These are phyloP conservation scores for Aphyosemion australe DNA, from an alignment of 2,113 vertebrate species.

Conservation along the genomic window DNA sequence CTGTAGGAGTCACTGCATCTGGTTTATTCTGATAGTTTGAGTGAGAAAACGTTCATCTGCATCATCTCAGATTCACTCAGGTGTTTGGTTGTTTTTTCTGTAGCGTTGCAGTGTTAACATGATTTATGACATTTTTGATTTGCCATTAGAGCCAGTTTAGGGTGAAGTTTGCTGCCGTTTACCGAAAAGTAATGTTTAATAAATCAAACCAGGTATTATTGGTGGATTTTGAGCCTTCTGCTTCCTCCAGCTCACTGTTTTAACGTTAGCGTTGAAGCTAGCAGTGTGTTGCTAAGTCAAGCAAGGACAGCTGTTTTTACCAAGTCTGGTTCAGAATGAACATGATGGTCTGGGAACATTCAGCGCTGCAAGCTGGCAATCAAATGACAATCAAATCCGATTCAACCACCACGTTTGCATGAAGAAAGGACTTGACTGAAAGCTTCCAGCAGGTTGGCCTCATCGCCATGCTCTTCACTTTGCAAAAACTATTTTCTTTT, in stretches of 20 bases:
- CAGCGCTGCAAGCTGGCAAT: neutral
- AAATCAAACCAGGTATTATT: neutral
- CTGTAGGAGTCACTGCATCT: too few species aligned
- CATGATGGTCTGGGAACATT: neutral
- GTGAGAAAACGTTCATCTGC: too few species aligned
- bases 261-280: neutral
- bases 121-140: too few species aligned
- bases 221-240: neutral
- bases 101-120: too few species aligned
- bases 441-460: neutral
- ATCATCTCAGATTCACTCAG: too few species aligned
- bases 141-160: too few species aligned
- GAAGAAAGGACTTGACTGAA: neutral
- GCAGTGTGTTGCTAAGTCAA: neutral
- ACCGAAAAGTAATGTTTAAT: too few species aligned
- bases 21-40: too few species aligned
- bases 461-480: neutral
- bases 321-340: neutral
- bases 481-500: neutral
- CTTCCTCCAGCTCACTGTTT: neutral
- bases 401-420: constrained; percentile 14
- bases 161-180: too few species aligned
- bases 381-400: constrained; percentile 22
- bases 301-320: neutral
- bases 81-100: too few species aligned